Evolutionary conservation across 2,888 invertebrate genomes (phyloP), one percentile per base, ranked within the genome.

Genomic region (Merodon equestris): DNA sequence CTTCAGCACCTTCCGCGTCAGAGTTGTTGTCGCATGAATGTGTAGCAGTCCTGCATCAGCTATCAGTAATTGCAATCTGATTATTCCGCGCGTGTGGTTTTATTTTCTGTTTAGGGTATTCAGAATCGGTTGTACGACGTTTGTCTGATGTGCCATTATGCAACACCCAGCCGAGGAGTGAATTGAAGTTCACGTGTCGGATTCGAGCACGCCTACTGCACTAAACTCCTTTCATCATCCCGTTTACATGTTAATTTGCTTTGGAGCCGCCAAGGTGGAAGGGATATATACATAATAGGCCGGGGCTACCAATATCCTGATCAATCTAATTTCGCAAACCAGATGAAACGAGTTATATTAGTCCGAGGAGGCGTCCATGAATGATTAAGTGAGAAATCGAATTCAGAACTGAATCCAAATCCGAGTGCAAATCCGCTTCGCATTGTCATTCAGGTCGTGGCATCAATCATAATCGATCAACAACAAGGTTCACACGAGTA

Each of bases 391-490:
- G 47, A 2, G 27, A 27, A 27, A 4, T 27, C 27, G 27, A 27
- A 27, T 27, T 27, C 27, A 27, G 27, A 27, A 27, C 27, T 27
- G 27, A 27, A 4, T 27, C 27, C 27, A 27, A 27, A 27, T 27
- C 34, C 14, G 27, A 36, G 15, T 34, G 15, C 12, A 61, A 72
- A 73, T 77, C 67, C 68, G 60, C 64, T 54, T 7, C 3, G 38
- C 58, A 79, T 73, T 76, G 50, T 54, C 40, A 74, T 74, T 74
- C 79, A 63, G 45, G 50, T n/a, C 50, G 19, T 60, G 18, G 68
- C 74, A 79, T 79, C 79, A 79, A 79, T 79, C 79, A 79, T 79
- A 79, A 79, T 79, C 79, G 79, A 79, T 79, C 79, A 79, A 79
- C 74, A 79, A 79, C 74, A 51, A 74, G 70, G 70, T 74, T 79